Evolutionary conservation across 2,888 invertebrate genomes (phyloP).

Genomic region (Theodoxus fluviatilis): DNA sequence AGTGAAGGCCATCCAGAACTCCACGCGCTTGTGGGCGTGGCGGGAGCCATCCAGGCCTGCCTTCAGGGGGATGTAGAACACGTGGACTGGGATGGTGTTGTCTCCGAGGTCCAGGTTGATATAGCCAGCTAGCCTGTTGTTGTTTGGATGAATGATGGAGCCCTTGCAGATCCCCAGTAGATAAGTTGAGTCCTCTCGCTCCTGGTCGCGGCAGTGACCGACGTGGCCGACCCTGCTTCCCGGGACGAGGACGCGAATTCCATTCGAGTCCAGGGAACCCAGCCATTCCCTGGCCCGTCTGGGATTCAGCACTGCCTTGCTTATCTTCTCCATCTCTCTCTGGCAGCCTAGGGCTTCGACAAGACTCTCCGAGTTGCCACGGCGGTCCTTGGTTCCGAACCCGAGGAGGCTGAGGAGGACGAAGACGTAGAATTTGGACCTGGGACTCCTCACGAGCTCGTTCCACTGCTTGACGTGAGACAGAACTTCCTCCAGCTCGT

Average conservation of each 20-base stretch:
- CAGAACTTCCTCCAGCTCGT: conserved; percentile 36
- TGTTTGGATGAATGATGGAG: conserved; percentile 25
- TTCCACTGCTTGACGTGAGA: conserved; percentile 37
- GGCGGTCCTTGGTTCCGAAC: conserved; percentile 31
- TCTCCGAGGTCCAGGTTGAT: conserved; percentile 28
- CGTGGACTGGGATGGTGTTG: conserved; percentile 23
- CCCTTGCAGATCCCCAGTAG: conserved; percentile 29
- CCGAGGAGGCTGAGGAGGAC: conserved; percentile 38
- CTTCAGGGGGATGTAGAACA: conserved; percentile 27
- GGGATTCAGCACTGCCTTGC: conserved; percentile 33
- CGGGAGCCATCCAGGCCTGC: conserved; percentile 22
- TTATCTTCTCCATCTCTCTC: conserved; percentile 34
- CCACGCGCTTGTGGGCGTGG: conserved; percentile 26
- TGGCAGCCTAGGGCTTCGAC: conserved; percentile 32
- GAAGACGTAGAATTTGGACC: conserved; percentile 39
- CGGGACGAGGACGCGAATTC: conserved; percentile 19
- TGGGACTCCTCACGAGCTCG: conserved; percentile 32
- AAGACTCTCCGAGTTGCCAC: conserved; percentile 37
- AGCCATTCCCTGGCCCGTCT: conserved; percentile 42
- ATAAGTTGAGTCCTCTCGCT: too few relatives aligned
- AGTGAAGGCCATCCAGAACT: conserved; percentile 30
- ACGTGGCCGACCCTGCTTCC: conserved; percentile 17
- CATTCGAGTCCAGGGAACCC: conserved; percentile 27
- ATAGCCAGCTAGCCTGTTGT: conserved; percentile 23
- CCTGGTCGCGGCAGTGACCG: conserved; percentile 5